A percentile compares a stretch with the other conserved stretches of the same genome.
Evolutionary conservation across 92 coral and sea anemone species (phyloP).

Genomic region (Porites divaricata): DNA sequence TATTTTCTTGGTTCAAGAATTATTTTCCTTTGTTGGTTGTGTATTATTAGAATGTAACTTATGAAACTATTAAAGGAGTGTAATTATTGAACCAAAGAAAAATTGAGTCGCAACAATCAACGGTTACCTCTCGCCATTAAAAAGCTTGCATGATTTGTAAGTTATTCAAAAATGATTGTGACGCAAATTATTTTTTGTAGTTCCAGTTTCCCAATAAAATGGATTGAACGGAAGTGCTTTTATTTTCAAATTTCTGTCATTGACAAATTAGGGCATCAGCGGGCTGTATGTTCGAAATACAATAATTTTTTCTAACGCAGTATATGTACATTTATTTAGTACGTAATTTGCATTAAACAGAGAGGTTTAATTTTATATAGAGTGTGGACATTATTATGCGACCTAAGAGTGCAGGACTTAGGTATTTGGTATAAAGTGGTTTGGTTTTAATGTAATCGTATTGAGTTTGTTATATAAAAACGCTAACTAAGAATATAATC

Average conservation of each 20-base stretch:
- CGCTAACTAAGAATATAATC: conserved; percentile 15
- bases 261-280: conserved; percentile 38
- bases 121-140: too few species aligned
- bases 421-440: conserved; percentile 1
- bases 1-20: too few species aligned
- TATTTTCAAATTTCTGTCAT: conserved; percentile 2
- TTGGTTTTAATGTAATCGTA: conserved; percentile 28
- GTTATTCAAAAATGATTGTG: not conserved
- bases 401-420: not conserved
- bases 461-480: not conserved
- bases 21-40: too few species aligned
- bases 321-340: not conserved
- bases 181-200: not conserved
- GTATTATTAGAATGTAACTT: too few species aligned
- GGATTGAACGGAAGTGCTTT: conserved; percentile 6
- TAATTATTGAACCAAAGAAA: too few species aligned
- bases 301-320: not conserved
- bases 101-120: too few species aligned
- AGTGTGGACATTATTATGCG: not conserved
- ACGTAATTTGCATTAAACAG: conserved; percentile 10
- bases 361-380: conserved; percentile 8
- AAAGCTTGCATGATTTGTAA: not conserved
- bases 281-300: conserved; percentile 25
- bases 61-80: too few species aligned
- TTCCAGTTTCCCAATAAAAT: not conserved